These are phyloP conservation scores for Malacoraja senta DNA, from an alignment of 2,797 vertebrate species.

Conservation along the genomic window DNA sequence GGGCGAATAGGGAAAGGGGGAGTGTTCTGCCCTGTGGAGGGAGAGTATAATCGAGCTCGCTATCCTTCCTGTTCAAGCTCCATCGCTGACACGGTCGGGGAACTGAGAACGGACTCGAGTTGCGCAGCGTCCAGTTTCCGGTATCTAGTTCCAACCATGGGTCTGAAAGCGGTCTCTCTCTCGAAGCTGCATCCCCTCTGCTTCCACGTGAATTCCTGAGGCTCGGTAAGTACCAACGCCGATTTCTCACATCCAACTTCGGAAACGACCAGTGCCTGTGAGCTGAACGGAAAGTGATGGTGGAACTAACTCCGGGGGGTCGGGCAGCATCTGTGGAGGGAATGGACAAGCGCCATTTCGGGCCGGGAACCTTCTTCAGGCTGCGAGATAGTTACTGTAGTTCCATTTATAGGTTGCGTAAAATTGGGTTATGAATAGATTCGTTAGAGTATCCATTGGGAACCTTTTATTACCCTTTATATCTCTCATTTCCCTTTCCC, in stretches of 20 bases:
- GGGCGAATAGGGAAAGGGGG: conserved; percentile 23
- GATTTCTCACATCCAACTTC: too few species aligned
- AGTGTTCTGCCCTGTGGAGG: background rate
- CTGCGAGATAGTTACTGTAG: too few species aligned
- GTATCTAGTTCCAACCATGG: background rate
- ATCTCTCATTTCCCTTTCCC: too few species aligned
- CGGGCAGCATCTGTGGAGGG: too few species aligned
- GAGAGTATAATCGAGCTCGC: background rate
- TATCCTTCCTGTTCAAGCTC: background rate
- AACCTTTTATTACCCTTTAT: too few species aligned
- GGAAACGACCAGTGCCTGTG: background rate
- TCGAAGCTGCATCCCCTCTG: background rate
- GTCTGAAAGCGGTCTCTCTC: background rate
- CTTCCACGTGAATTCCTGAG: too few species aligned
- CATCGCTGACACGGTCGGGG: background rate
- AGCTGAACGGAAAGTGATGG: too few species aligned
- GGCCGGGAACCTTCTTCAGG: too few species aligned
- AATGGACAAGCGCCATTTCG: too few species aligned
- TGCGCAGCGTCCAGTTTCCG: background rate
- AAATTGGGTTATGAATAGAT: background rate
- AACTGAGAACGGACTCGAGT: background rate
- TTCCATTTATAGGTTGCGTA: background rate
- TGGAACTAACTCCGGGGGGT: too few species aligned
- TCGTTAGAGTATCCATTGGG: background rate
- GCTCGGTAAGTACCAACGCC: background rate